Evolutionary conservation across 2,888 invertebrate genomes (phyloP).

Genomic region (Papilio elwesi): DNA sequence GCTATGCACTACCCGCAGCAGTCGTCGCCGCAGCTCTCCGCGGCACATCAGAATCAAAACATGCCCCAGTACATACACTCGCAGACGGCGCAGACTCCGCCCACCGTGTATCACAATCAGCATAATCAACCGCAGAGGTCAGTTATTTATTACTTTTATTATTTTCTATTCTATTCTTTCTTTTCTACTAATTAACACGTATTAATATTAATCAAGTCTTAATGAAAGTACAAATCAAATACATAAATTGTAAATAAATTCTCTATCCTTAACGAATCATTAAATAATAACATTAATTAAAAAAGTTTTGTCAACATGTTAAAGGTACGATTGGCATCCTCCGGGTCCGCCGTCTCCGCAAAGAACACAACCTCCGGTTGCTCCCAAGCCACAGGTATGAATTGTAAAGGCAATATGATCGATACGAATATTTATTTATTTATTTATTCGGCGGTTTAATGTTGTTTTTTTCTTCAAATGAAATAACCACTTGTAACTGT

Average conservation of each 20-base stretch:
- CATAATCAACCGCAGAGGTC: conserved; percentile 64
- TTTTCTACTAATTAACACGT: not conserved
- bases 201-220: not conserved
- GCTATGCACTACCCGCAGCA: conserved; percentile 62
- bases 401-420: conserved; percentile 7
- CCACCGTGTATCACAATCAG: conserved; percentile 56
- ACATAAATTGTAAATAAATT: too few species aligned
- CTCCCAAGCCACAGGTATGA: conserved; percentile 81
- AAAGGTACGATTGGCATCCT: conserved; percentile 77
- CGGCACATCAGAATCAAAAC: conserved; percentile 49
- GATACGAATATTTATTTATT: not conserved
- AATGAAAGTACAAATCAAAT: too few species aligned
- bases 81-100: conserved; percentile 45
- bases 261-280: too few species aligned
- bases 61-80: conserved; percentile 48
- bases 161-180: too few species aligned
- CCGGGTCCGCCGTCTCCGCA: conserved; percentile 81
- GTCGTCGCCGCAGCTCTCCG: conserved; percentile 52
- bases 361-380: conserved; percentile 81
- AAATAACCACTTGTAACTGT: not conserved
- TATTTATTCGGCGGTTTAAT: not conserved
- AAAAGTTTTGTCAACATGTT: conserved; percentile 20
- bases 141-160: conserved; percentile 9
- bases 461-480: not conserved
- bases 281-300: too few species aligned